A percentile compares a stretch with the other conserved stretches of the same genome.
These are phyloP conservation scores for roundworm (Caenorhabditis elegans) DNA, from an alignment of 1,140 invertebrate genomes.

Conservation along the genomic window WBcel235 BX284606.5:4714001-4714500, in stretches of 20 bases:
- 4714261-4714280: slow-evolving; percentile 64
- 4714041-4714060: slow-evolving; percentile 65
- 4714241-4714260: slow-evolving; percentile 63
- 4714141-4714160: slow-evolving; percentile 61
- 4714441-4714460: slow-evolving; percentile 63
- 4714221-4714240: slow-evolving; percentile 52
- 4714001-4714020: slow-evolving; percentile 65
- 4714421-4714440: slow-evolving; percentile 54
- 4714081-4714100: slow-evolving; percentile 62
- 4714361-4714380: slow-evolving; percentile 56
- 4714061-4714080: slow-evolving; percentile 58
- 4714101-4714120: slow-evolving; percentile 63
- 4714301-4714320: slow-evolving; percentile 53
- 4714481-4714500: neutral
- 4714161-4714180: slow-evolving; percentile 62
- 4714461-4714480: slow-evolving; percentile 63
- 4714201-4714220: slow-evolving; percentile 51
- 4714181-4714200: slow-evolving; percentile 66
- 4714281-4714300: slow-evolving; percentile 61
- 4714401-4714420: slow-evolving; percentile 61
- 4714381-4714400: slow-evolving; percentile 59
- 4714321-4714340: slow-evolving; percentile 54
- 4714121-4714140: slow-evolving; percentile 58
- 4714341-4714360: slow-evolving; percentile 61
- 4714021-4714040: slow-evolving; percentile 61